Evolutionary conservation across 1,140 invertebrate genomes (phyloP), one percentile per base, ranked within the genome.

Genomic region (Choristoneura fumiferana): DNA sequence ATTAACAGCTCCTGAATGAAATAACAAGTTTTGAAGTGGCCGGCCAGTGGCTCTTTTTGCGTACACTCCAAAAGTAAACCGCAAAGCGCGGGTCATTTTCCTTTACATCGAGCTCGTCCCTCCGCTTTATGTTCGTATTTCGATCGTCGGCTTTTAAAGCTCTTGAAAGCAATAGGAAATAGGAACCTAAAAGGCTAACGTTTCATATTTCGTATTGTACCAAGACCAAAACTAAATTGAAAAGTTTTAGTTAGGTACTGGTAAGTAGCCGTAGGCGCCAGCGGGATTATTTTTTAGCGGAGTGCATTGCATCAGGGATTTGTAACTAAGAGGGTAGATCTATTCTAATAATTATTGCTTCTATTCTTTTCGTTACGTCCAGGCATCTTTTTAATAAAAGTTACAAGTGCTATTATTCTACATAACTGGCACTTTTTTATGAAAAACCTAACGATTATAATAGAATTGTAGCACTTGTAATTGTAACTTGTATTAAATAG

Each of bases 61-160:
- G 35, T 49, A 13, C 14, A 49, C 17, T 49, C 18, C 18, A 22
- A 49, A 33, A 49, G 43, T 17, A 4, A 49, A 49, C 18, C 43
- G 43, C 43, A 33, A n/a, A 13, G 18, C 18, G 40, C 40, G 40
- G 43, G 22, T 49, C 43, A 13, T 33, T 49, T 49, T 29, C 43
- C 43, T 49, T 29, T 49, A 49, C 43, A 12, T 49, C 18, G n/a
- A 14, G 17, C 15, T n/a, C 15, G 22, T 29, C 22, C 22, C 22
- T 29, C 22, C 22, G 6, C 22, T 29, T 29, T 10, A 45, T 45
- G n/a, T 49, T 49, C 43, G 43, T 49, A 49, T 49, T 49, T 49
- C 22, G 43, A 49, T 18, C n/a, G n/a, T n/a, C 43, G 22, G 12
- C 43, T 49, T 49, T 49, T 22, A 22, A 49, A 29, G 18, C 17